phyloP scores from a whole-genome alignment of 2,888 invertebrate genomes.

The Brassicogethes aeneus region DNA sequence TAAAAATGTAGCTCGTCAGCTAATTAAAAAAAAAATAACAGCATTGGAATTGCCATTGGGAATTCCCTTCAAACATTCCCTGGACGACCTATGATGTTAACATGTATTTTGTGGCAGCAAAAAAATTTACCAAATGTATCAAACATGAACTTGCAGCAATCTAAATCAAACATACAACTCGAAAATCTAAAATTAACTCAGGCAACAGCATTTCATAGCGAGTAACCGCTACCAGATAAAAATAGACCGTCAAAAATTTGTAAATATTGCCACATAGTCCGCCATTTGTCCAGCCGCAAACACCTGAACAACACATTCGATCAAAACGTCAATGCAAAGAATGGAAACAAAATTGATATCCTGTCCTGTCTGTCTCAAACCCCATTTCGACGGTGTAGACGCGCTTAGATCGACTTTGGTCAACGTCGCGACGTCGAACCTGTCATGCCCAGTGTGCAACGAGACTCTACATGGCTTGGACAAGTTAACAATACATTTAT shows the following conservation, averaged over 20 bases:
- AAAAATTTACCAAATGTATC: no score
- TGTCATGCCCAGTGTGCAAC: slow-evolving; percentile 70
- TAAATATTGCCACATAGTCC: slow-evolving; percentile 5
- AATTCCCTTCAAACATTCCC: no score
- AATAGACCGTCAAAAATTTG: slow-evolving; percentile 11
- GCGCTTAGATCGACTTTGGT: slow-evolving; percentile 62
- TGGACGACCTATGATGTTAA: no score
- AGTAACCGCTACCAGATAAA: slow-evolving; percentile 9
- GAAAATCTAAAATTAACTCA: background rate
- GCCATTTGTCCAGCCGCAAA: background rate
- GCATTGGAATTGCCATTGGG: no score
- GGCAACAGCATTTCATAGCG: background rate
- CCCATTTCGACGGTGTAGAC: slow-evolving; percentile 63
- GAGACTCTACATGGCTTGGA: slow-evolving; percentile 68
- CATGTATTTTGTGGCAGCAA: no score
- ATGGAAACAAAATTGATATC: slow-evolving; percentile 45
- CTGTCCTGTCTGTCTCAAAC: slow-evolving; percentile 69
- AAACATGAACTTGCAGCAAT: no score
- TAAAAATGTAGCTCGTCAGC: no score
- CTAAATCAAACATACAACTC: no score
- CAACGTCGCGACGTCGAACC: slow-evolving; percentile 63
- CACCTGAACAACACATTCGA: background rate
- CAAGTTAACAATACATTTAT: slow-evolving; percentile 75
- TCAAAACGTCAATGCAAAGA: no score
- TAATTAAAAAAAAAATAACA: no score